phyloP scores from a whole-genome alignment of 2,888 invertebrate genomes.

The Seira musarum region DNA sequence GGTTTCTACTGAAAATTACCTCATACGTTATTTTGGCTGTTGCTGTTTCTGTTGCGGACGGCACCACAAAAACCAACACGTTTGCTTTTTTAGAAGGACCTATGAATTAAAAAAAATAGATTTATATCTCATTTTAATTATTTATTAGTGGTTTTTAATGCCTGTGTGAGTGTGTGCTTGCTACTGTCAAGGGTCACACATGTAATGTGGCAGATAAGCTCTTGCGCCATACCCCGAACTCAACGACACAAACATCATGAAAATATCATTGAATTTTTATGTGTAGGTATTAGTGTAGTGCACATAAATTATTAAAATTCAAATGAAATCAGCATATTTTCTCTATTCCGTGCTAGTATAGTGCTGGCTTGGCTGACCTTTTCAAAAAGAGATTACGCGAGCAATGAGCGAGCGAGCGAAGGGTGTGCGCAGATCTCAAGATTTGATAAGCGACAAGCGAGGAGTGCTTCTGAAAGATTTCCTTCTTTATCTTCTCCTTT shows the following conservation, averaged over 20 bases:
- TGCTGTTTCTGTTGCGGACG: constrained; percentile 23
- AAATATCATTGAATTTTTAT: neutral
- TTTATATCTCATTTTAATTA: constrained; percentile 4
- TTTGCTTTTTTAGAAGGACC: constrained; percentile 32
- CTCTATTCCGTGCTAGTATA: too few relatives aligned
- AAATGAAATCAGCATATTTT: constrained; percentile 12
- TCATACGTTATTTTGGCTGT: constrained; percentile 33
- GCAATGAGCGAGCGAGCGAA: neutral
- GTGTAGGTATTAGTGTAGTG: too few relatives aligned
- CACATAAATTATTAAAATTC: neutral
- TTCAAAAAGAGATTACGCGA: neutral
- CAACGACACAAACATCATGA: neutral
- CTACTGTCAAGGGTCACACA: constrained; percentile 41
- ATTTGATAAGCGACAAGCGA: neutral
- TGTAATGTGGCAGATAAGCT: constrained; percentile 47
- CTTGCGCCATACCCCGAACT: constrained; percentile 50
- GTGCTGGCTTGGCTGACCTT: too few relatives aligned
- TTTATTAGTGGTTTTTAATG: constrained; percentile 7
- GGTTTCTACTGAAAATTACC: constrained; percentile 47
- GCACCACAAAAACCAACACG: constrained; percentile 27
- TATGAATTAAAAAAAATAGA: neutral
- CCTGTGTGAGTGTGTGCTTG: constrained; percentile 12
- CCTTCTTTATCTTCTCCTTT: neutral
- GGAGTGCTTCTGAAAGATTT: neutral
- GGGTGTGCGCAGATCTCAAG: constrained; percentile 12